Conservation (phyloP, 2,113 vertebrate species). For the Melanocharis versteri region DNA sequence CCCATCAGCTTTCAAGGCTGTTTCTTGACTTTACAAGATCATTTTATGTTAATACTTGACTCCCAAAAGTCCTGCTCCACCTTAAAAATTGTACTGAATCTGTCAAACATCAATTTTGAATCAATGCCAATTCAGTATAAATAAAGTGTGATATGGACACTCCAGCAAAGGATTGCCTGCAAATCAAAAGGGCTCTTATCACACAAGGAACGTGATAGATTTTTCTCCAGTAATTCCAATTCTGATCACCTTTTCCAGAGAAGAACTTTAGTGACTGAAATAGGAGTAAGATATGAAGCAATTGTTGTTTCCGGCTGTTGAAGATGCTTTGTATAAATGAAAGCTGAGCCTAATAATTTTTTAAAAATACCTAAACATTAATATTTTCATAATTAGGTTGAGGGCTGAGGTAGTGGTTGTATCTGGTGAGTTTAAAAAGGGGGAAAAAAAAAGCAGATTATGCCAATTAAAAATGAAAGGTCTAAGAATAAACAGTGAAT, state of each 20-base stretch:
- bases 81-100: constrained; percentile 39
- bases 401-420: background rate
- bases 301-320: background rate
- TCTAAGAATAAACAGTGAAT: constrained; percentile 34
- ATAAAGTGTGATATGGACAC: constrained; percentile 50
- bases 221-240: constrained; percentile 33
- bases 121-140: constrained; percentile 51
- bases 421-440: background rate
- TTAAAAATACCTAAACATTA: background rate
- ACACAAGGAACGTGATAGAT: background rate
- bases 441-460: background rate
- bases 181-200: constrained; percentile 44
- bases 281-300: constrained; percentile 18
- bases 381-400: background rate
- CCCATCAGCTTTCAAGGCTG: background rate
- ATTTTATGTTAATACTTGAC: background rate
- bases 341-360: background rate
- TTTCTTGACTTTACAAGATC: background rate
- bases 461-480: constrained; percentile 21
- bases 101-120: constrained; percentile 57
- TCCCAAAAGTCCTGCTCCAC: background rate
- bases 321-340: background rate
- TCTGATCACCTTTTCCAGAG: constrained; percentile 42
- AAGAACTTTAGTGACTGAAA: background rate
- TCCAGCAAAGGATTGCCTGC: constrained; percentile 10